Evolutionary conservation across 2,797 vertebrate species (phyloP).

Genomic region (Dermochelys coriacea): DNA sequence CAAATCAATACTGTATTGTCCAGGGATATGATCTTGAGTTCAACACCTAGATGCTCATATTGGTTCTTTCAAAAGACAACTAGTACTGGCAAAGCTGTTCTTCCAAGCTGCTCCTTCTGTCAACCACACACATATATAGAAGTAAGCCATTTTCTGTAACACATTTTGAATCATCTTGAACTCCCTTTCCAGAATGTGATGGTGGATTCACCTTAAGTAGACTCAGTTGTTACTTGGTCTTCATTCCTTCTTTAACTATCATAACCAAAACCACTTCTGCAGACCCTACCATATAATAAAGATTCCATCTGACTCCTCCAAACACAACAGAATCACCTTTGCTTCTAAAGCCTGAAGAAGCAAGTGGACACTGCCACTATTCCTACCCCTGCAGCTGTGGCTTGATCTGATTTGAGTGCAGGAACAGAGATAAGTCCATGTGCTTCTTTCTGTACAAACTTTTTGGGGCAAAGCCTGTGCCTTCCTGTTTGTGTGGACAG

Average conservation of each 20-base stretch:
- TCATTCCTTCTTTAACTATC: neutral
- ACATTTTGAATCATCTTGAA: neutral
- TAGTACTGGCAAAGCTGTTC: constrained; percentile 7
- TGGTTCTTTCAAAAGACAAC: constrained; percentile 2
- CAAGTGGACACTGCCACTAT: neutral
- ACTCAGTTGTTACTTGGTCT: neutral
- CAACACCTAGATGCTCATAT: constrained; percentile 16
- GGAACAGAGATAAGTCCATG: neutral
- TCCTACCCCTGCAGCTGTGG: neutral
- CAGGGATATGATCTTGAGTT: constrained; percentile 2
- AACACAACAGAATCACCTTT: neutral
- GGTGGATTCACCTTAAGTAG: neutral
- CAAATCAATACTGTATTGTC: neutral
- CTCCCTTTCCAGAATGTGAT: neutral
- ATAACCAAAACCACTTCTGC: neutral
- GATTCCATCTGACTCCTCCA: neutral
- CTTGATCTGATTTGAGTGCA: neutral
- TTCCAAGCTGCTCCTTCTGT: constrained; percentile 19
- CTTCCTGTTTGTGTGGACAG: neutral
- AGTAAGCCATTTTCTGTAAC: neutral
- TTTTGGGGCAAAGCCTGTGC: neutral
- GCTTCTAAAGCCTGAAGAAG: neutral
- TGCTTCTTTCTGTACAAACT: neutral
- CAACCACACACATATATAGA: constrained; percentile 27
- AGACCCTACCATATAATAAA: neutral